Evolutionary conservation across 1,140 invertebrate species (phyloP).

Genomic region (Ruditapes philippinarum): DNA sequence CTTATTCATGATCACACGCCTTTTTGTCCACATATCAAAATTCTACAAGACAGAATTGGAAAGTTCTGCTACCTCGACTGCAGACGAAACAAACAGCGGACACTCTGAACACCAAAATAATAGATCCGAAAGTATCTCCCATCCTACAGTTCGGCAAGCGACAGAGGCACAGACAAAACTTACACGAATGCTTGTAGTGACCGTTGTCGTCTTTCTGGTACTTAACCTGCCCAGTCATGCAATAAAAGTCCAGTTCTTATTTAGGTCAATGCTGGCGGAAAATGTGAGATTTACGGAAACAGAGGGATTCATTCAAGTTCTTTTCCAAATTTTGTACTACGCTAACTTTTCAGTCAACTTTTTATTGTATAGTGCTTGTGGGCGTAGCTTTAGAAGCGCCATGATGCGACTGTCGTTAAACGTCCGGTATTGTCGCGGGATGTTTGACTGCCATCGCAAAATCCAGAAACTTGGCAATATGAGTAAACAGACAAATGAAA

Average conservation of each 20-base stretch:
- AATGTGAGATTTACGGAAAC: slow-evolving; percentile 70
- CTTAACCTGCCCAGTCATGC: slow-evolving; percentile 91
- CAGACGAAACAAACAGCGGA: slow-evolving; percentile 27
- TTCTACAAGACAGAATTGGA: slow-evolving; percentile 64
- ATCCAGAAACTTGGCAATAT: background rate
- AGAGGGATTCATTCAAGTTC: slow-evolving; percentile 88
- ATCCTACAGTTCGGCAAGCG: slow-evolving; percentile 54
- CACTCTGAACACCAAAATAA: background rate
- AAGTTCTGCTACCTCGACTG: slow-evolving; percentile 1
- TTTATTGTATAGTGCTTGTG: slow-evolving; percentile 91
- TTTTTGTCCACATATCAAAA: slow-evolving; percentile 83
- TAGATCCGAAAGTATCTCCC: too few relatives aligned
- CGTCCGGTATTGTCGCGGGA: background rate
- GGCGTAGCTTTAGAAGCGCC: slow-evolving; percentile 73
- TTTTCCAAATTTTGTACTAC: slow-evolving; percentile 90
- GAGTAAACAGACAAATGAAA: slow-evolving; percentile 24
- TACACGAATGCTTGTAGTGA: slow-evolving; percentile 93
- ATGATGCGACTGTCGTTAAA: slow-evolving; percentile 66
- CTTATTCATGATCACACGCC: slow-evolving; percentile 89
- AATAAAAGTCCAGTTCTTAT: slow-evolving; percentile 83
- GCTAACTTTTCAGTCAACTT: slow-evolving; percentile 96
- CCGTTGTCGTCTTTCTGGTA: slow-evolving; percentile 93
- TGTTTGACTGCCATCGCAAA: slow-evolving; percentile 9
- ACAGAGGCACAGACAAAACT: slow-evolving; percentile 90
- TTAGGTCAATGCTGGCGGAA: slow-evolving; percentile 71